phyloP scores from a whole-genome alignment of 2,797 vertebrate species.

The Acridotheres tristis region DNA sequence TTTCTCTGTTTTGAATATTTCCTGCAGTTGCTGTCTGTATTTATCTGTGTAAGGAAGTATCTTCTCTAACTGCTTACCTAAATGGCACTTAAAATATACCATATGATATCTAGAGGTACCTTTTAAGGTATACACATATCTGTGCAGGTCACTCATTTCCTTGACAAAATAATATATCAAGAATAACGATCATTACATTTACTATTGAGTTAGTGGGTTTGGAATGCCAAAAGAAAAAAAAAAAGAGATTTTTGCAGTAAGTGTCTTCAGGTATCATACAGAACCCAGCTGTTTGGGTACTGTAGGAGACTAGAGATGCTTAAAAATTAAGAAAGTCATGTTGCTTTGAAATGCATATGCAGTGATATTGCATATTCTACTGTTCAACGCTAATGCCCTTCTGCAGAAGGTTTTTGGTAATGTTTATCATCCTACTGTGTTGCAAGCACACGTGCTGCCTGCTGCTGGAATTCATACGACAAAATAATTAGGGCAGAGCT shows the following conservation, averaged over 20 bases:
- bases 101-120: background rate
- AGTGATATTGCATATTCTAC: background rate
- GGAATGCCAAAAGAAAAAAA: background rate
- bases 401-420: background rate
- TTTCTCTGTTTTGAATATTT: background rate
- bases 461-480: background rate
- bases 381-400: background rate
- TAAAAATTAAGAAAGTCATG: background rate
- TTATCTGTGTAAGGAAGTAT: background rate
- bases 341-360: background rate
- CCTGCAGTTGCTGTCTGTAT: background rate
- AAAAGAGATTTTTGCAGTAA: background rate
- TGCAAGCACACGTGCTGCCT: background rate
- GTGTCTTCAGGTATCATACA: background rate
- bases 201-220: background rate
- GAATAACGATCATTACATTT: background rate
- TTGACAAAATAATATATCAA: background rate
- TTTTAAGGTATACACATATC: background rate
- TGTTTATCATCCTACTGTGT: background rate
- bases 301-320: background rate
- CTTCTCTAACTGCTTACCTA: background rate
- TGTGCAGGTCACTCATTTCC: background rate
- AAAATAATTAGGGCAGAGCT: background rate
- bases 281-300: background rate
- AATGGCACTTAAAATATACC: background rate